These are phyloP conservation scores for Silurus asotus DNA, from an alignment of 2,113 vertebrate species.

Conservation along the genomic window DNA sequence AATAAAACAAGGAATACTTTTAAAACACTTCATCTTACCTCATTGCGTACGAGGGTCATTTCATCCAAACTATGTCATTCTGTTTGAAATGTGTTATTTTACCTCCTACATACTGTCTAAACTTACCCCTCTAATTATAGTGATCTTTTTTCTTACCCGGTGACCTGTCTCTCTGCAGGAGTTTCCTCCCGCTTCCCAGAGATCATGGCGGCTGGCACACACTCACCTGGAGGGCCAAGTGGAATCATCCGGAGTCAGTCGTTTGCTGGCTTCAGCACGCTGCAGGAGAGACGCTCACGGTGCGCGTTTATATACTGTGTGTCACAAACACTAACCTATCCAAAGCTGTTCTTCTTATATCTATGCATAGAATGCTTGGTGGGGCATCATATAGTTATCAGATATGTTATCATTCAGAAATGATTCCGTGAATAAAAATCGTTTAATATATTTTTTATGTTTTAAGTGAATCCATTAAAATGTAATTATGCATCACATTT, in stretches of 20 bases:
- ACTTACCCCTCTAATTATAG: not conserved
- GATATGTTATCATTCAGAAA: not conserved
- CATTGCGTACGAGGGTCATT: not conserved
- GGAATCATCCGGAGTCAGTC: conserved; percentile 98
- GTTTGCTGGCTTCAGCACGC: conserved; percentile 94
- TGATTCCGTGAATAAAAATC: not conserved
- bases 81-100: not conserved
- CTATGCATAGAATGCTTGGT: not conserved
- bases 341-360: not conserved
- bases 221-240: conserved; percentile 94
- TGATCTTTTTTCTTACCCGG: conserved; percentile 39
- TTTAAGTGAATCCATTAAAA: not conserved
- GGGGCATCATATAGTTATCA: not conserved
- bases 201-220: conserved; percentile 92
- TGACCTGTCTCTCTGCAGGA: conserved; percentile 73
- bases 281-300: conserved; percentile 93
- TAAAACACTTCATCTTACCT: not conserved
- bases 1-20: not conserved
- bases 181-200: conserved; percentile 85
- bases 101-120: not conserved
- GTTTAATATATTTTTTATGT: not conserved
- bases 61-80: not conserved
- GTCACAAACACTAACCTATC: not conserved
- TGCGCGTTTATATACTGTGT: conserved; percentile 56
- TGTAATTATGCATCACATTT: not conserved